Percentiles rank a stretch among this genome's conserved stretches.
These are phyloP conservation scores for Rhinoraja longicauda DNA, from an alignment of 2,797 vertebrate genomes.

Conservation along the genomic window DNA sequence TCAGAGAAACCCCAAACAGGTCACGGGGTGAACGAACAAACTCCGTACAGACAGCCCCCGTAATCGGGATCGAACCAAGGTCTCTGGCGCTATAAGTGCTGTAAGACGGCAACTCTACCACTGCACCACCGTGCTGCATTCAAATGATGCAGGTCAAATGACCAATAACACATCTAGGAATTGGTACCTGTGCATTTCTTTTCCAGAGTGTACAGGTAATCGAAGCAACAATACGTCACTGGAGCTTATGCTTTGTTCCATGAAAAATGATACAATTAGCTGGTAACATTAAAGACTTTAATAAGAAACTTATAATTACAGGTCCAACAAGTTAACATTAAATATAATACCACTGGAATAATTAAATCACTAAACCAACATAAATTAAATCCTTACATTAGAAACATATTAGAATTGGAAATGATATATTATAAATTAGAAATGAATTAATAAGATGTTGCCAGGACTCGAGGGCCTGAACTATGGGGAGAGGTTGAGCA, in stretches of 20 bases:
- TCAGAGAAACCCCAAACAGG: too few relatives aligned
- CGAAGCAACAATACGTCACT: neutral
- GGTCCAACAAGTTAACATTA: constrained; percentile 1
- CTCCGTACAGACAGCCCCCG: too few relatives aligned
- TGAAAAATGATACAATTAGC: neutral
- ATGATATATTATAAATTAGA: too few relatives aligned
- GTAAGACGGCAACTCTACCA: too few relatives aligned
- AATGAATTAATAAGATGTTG: neutral
- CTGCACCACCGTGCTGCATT: too few relatives aligned
- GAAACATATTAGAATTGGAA: too few relatives aligned
- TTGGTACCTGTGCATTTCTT: neutral
- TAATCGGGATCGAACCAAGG: too few relatives aligned
- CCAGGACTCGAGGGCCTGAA: too few relatives aligned
- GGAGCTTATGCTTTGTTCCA: neutral
- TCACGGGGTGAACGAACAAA: too few relatives aligned
- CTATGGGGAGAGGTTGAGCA: too few relatives aligned
- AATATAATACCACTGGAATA: neutral
- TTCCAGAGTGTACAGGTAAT: neutral
- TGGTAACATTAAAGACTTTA: neutral
- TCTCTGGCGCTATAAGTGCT: too few relatives aligned
- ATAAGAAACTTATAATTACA: neutral
- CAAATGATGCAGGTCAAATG: neutral
- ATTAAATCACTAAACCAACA: neutral
- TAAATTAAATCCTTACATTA: neutral
- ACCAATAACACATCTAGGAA: neutral